Base-by-base conservation (phyloP, 2,888 invertebrate genomes). In the Hydroisotoma schaefferi region DNA sequence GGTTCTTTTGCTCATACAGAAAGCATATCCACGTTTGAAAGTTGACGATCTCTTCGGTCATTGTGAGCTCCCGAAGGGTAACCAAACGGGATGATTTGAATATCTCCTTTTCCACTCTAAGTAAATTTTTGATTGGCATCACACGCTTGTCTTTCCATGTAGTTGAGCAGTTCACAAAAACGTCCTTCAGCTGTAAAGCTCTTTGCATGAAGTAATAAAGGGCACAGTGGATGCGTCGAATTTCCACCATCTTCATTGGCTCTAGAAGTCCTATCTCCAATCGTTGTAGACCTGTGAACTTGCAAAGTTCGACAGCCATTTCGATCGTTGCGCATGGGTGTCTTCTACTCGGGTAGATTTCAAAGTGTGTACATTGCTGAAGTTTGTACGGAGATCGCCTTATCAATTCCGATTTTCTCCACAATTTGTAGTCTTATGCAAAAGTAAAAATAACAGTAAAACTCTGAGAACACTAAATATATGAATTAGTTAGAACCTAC, bases 371-470 rank as follows among this genome's bases (percentile, higher is more conserved):
- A 10, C 26, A n/a, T 20, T 49, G 49, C 22, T 12, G 1, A n/a
- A 57, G 38, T 6, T 26, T 23, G 6, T 27, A 22, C 5, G 57
- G 49, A 23, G 25, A 48, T 10, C 38, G 48, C 27, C 26, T 23
- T 4, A 57, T 57, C 2, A 43, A 20, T 10, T 57, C 57, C 40
- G 26, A 20, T 27, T 49, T 28, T 20, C 57, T 5, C 57, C 57
- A 57, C 1, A 38, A 26, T 8, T 40, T 49, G 5, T 25, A 26
- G 6, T 57, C 56, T 55, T 28, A n/a, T n/a, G n/a, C n/a, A n/a
- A n/a, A n/a, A n/a, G n/a, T n/a, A n/a, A n/a, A n/a, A n/a, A n/a
- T n/a, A n/a, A n/a, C n/a, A 33, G 33, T 33, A 10, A 15, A 33
- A 33, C 33, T 10, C 6, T 33, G 33, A 15, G 33, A 33, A 33